Evolutionary conservation across 1,140 invertebrate genomes (phyloP).

Genomic region (Pomacea maculata): DNA sequence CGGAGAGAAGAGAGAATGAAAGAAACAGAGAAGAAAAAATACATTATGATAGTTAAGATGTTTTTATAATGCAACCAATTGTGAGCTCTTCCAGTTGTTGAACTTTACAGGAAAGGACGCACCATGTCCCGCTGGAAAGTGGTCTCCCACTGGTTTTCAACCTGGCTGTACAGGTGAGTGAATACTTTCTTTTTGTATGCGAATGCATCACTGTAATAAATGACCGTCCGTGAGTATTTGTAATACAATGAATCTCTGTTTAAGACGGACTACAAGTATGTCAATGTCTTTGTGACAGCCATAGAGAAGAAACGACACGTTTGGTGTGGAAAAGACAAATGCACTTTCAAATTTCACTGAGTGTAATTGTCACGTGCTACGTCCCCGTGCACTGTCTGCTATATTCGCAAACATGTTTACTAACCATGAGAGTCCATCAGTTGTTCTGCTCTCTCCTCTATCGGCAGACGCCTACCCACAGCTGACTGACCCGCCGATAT

Average conservation of each 20-base stretch:
- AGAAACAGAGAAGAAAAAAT: neutral
- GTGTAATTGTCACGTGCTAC: neutral
- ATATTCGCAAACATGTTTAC: neutral
- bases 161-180: neutral
- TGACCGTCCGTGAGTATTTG: neutral
- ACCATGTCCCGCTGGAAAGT: too few species aligned
- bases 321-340: neutral
- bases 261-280: too few species aligned
- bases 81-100: too few species aligned
- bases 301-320: too few species aligned
- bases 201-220: neutral
- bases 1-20: too few species aligned
- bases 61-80: neutral
- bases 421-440: neutral
- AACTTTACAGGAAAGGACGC: too few species aligned
- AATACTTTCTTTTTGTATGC: neutral
- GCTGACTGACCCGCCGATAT: neutral
- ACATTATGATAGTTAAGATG: neutral
- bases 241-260: neutral
- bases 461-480: neutral
- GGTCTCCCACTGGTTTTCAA: too few species aligned
- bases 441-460: too few species aligned
- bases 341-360: too few species aligned
- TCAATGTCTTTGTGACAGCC: too few species aligned
- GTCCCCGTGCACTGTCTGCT: neutral